These are phyloP conservation scores for Leptinotarsa peninsularis DNA, from an alignment of 2,888 invertebrate species.

Conservation along the genomic window DNA sequence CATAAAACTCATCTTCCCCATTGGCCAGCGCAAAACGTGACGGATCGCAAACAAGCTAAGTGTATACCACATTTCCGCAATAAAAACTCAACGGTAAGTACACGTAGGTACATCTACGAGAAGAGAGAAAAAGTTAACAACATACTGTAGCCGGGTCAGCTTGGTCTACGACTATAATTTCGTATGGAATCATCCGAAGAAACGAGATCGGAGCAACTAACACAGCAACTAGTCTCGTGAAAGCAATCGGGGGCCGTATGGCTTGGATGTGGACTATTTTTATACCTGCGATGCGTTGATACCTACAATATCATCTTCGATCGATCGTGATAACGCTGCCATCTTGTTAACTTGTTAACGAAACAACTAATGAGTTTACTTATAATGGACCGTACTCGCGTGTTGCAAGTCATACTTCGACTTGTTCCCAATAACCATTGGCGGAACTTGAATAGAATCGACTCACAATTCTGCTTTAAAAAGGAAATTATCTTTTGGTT, in stretches of 20 bases:
- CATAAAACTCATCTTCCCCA: not conserved
- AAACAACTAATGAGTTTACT: constrained; percentile 66
- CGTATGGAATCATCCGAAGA: constrained; percentile 52
- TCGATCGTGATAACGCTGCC: constrained; percentile 64
- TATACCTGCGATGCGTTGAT: constrained; percentile 61
- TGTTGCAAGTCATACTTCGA: constrained; percentile 63
- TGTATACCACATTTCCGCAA: constrained; percentile 47
- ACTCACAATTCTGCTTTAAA: too few species aligned
- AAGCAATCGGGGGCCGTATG: constrained; percentile 48
- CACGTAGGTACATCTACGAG: constrained; percentile 45
- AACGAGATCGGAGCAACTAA: constrained; percentile 46
- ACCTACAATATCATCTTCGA: constrained; percentile 62
- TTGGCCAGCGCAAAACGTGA: not conserved
- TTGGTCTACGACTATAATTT: constrained; percentile 59
- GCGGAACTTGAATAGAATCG: not conserved
- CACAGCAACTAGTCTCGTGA: constrained; percentile 47
- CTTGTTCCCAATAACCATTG: constrained; percentile 49
- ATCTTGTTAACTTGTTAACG: constrained; percentile 66
- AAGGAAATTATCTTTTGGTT: too few species aligned
- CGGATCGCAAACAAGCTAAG: constrained; percentile 19
- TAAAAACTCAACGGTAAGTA: constrained; percentile 48
- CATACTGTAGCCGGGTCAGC: constrained; percentile 46
- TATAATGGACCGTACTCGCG: constrained; percentile 61
- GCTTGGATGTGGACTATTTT: constrained; percentile 33
- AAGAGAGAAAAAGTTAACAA: constrained; percentile 57